Percentiles rank a stretch among this genome's conserved stretches.
Evolutionary conservation across 2,113 vertebrate genomes (phyloP).

Genomic region (Pluvianellus socialis): DNA sequence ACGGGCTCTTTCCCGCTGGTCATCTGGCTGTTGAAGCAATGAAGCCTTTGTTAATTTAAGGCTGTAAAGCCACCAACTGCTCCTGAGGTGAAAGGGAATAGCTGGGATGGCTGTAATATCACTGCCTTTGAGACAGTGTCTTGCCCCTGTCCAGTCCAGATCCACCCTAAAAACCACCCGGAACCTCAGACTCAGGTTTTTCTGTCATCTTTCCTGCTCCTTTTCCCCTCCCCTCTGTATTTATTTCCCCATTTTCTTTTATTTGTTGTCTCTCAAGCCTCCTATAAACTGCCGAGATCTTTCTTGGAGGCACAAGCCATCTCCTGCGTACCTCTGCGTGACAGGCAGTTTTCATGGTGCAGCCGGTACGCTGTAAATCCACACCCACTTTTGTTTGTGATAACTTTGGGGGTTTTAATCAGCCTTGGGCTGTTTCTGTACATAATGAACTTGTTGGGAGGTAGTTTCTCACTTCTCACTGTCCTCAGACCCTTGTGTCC

Average conservation of each 20-base stretch:
- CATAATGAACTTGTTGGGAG: background rate
- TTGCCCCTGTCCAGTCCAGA: background rate
- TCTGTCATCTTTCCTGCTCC: background rate
- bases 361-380: background rate
- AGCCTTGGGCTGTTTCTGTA: background rate
- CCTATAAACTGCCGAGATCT: background rate
- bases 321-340: background rate
- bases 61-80: rapidly evolving
- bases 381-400: background rate
- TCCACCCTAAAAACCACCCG: background rate
- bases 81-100: background rate
- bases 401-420: background rate
- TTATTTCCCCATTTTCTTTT: background rate
- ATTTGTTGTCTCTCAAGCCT: background rate
- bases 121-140: background rate
- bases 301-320: background rate
- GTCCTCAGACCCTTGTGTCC: background rate
- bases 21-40: background rate
- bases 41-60: background rate
- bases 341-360: background rate
- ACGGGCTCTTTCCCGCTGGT: rapidly evolving
- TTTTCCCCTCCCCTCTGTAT: background rate
- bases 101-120: background rate
- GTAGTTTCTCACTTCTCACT: background rate
- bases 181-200: background rate